Percentiles rank a stretch among this genome's conserved stretches.
phyloP scores from a whole-genome alignment of 2,888 invertebrate species.

The Nomada hirtipes region DNA sequence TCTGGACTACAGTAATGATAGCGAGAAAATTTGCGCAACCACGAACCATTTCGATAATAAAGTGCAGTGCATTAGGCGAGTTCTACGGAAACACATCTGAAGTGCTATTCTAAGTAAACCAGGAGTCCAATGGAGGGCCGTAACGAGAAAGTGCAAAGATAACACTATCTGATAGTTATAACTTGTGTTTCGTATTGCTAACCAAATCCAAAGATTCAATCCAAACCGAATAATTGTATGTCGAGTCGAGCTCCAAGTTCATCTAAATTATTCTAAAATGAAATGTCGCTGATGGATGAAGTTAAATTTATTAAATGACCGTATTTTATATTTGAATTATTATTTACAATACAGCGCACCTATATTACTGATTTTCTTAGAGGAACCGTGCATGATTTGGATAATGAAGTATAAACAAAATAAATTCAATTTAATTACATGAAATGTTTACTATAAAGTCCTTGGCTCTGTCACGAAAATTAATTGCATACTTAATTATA shows the following conservation, averaged over 20 bases:
- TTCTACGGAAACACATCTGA: not conserved
- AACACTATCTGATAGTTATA: conserved; percentile 30
- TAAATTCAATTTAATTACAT: too few species aligned
- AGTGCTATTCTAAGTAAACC: conserved; percentile 20
- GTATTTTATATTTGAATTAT: too few species aligned
- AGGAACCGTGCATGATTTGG: too few species aligned
- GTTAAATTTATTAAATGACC: too few species aligned
- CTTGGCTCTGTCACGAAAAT: not conserved
- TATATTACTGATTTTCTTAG: too few species aligned
- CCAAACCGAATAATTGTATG: too few species aligned
- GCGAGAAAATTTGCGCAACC: not conserved
- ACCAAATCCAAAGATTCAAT: not conserved
- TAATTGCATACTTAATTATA: not conserved
- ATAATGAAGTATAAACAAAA: too few species aligned
- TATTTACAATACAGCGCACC: too few species aligned
- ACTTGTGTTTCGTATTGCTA: conserved; percentile 8
- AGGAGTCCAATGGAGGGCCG: not conserved
- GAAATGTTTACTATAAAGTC: too few species aligned
- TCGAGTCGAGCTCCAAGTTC: too few species aligned
- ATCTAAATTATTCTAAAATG: too few species aligned
- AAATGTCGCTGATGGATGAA: too few species aligned
- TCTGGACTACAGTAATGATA: conserved; percentile 18
- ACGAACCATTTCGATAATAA: conserved; percentile 37
- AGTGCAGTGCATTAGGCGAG: conserved; percentile 21
- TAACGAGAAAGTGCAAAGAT: conserved; percentile 43